phyloP scores from a whole-genome alignment of 2,797 vertebrate species.

The Sebastes steindachneri region DNA sequence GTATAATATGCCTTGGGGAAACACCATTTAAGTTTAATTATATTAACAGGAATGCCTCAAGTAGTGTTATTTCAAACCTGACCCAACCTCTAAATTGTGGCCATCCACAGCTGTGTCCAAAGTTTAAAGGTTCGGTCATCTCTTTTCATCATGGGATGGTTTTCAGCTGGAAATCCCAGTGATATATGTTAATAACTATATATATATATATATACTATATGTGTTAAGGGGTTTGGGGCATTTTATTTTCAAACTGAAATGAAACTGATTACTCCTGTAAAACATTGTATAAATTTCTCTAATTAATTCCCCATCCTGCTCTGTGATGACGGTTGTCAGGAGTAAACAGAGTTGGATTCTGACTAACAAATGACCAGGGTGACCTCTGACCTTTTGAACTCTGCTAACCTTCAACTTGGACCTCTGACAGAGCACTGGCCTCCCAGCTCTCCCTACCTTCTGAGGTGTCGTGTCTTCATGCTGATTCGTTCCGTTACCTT shows the following conservation, averaged over 20 bases:
- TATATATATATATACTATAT: neutral
- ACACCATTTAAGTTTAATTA: slow-evolving; percentile 52
- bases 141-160: slow-evolving; percentile 23
- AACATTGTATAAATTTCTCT: slow-evolving; percentile 31
- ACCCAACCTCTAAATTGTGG: slow-evolving; percentile 42
- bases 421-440: slow-evolving; percentile 67
- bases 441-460: slow-evolving; percentile 45
- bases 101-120: slow-evolving; percentile 21
- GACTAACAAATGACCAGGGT: slow-evolving; percentile 41
- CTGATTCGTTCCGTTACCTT: slow-evolving; percentile 78
- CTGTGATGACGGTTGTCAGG: slow-evolving; percentile 1
- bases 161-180: slow-evolving; percentile 23
- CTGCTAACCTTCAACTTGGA: slow-evolving; percentile 42
- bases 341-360: slow-evolving; percentile 12
- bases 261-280: slow-evolving; percentile 26
- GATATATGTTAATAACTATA: slow-evolving; percentile 3
- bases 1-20: slow-evolving; percentile 78
- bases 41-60: slow-evolving; percentile 64
- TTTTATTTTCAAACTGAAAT: slow-evolving; percentile 53
- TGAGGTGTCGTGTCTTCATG: slow-evolving; percentile 87
- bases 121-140: slow-evolving; percentile 33
- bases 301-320: slow-evolving; percentile 17
- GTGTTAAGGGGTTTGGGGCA: slow-evolving; percentile 35
- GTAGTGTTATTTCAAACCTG: slow-evolving; percentile 28
- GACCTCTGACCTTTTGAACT: slow-evolving; percentile 45